Percentiles rank a stretch among this genome's conserved stretches.
Evolutionary conservation across 2,113 vertebrate genomes (phyloP).

Genomic region (Lichenostomus cassidix): DNA sequence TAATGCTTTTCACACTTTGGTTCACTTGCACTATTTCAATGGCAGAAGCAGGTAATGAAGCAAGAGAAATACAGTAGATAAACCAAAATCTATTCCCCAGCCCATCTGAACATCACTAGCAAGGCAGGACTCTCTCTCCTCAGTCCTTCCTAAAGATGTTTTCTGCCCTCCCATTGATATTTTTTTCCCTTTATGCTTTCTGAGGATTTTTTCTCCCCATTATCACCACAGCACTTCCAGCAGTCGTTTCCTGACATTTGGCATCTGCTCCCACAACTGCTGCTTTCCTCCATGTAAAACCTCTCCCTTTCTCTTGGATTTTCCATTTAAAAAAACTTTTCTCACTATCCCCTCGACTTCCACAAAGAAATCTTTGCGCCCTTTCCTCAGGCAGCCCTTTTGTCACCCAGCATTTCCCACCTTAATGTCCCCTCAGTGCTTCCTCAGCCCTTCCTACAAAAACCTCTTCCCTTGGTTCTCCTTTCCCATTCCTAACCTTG

Average conservation of each 20-base stretch:
- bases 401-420: background rate
- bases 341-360: background rate
- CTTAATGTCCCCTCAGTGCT: background rate
- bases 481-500: background rate
- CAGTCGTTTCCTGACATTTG: background rate
- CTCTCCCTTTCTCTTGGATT: background rate
- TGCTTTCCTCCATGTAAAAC: rapidly evolving
- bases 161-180: background rate
- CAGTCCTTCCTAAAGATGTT: background rate
- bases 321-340: background rate
- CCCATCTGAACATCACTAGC: background rate
- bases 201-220: background rate
- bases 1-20: background rate
- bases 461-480: background rate
- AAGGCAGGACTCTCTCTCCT: background rate
- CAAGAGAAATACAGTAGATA: background rate
- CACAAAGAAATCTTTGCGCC: background rate
- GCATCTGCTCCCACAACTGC: background rate
- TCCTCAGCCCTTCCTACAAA: background rate
- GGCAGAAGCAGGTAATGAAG: background rate
- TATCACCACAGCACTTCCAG: background rate
- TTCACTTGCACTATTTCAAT: background rate
- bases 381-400: background rate
- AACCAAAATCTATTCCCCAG: background rate
- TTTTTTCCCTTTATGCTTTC: background rate